These are phyloP conservation scores for Saccostrea glomerata DNA, from an alignment of 1,140 invertebrate genomes.

Conservation along the genomic window DNA sequence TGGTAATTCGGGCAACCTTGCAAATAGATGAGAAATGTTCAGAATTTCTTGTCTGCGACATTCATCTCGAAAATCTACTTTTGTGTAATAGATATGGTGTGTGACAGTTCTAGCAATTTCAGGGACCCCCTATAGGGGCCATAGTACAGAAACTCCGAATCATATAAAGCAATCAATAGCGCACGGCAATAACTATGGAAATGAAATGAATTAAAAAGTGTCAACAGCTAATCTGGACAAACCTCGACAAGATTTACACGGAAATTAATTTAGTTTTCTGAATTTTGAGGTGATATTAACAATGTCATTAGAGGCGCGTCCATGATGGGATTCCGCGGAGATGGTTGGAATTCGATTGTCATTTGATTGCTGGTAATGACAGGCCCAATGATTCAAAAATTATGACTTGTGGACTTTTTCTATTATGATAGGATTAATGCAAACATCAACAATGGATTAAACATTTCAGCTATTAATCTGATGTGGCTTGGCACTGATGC, in stretches of 20 bases:
- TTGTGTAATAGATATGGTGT: constrained; percentile 24
- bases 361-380: constrained; percentile 29
- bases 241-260: constrained; percentile 35
- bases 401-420: constrained; percentile 38
- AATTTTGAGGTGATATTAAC: constrained; percentile 38
- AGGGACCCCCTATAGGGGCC: constrained; percentile 13
- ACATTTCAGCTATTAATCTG: constrained; percentile 24
- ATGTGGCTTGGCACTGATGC: neutral
- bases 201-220: constrained; percentile 37
- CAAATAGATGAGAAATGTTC: neutral
- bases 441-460: constrained; percentile 38
- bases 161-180: constrained; percentile 27
- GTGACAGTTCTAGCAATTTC: neutral
- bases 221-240: constrained; percentile 33
- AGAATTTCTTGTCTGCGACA: constrained; percentile 23
- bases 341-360: constrained; percentile 16
- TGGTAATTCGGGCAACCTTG: constrained; percentile 28
- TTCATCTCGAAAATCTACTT: constrained; percentile 20
- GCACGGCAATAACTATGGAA: constrained; percentile 30
- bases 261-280: constrained; percentile 38
- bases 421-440: constrained; percentile 36
- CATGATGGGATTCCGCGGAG: neutral
- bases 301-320: constrained; percentile 19
- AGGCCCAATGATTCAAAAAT: constrained; percentile 21
- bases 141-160: neutral